A percentile compares a stretch with the other conserved stretches of the same genome.
Conservation (phyloP, 2,797 vertebrate genomes). For the Silurus lanzhouensis region DNA sequence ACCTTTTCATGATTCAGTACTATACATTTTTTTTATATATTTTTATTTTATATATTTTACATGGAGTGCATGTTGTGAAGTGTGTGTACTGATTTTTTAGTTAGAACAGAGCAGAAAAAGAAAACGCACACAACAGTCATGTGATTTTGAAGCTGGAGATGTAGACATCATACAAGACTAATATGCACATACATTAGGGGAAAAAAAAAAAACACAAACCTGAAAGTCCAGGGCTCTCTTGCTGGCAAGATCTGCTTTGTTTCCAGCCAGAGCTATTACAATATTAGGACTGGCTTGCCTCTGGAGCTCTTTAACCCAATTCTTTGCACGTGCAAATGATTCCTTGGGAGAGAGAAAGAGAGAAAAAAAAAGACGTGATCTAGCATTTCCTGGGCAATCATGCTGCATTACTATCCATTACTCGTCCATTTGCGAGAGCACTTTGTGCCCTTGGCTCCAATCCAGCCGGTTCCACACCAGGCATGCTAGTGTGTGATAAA, state of each 20-base stretch:
- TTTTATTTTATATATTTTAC: too few species aligned
- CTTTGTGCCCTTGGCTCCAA: background rate
- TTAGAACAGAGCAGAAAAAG: background rate
- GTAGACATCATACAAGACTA: too few species aligned
- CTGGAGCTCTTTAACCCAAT: constrained; percentile 99
- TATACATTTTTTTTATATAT: too few species aligned
- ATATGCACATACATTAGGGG: too few species aligned
- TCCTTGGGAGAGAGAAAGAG: constrained; percentile 78
- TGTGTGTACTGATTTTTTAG: background rate
- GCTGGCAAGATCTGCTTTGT: constrained; percentile 96
- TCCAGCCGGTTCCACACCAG: background rate
- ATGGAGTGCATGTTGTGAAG: too few species aligned
- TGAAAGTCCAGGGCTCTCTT: constrained; percentile 98
- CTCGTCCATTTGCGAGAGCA: background rate
- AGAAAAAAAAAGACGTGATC: background rate
- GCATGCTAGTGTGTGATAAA: background rate
- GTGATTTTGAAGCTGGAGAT: background rate
- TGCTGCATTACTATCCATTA: constrained; percentile 11
- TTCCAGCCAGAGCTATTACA: constrained; percentile 98
- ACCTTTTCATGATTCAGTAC: too few species aligned
- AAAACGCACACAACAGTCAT: background rate
- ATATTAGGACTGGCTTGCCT: constrained; percentile 99
- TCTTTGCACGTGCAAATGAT: constrained; percentile 98
- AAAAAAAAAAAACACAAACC: constrained; percentile 68
- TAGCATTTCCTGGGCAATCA: background rate